Base-by-base conservation (phyloP, 1,140 invertebrate genomes). In the Pentalonia nigronervosa region DNA sequence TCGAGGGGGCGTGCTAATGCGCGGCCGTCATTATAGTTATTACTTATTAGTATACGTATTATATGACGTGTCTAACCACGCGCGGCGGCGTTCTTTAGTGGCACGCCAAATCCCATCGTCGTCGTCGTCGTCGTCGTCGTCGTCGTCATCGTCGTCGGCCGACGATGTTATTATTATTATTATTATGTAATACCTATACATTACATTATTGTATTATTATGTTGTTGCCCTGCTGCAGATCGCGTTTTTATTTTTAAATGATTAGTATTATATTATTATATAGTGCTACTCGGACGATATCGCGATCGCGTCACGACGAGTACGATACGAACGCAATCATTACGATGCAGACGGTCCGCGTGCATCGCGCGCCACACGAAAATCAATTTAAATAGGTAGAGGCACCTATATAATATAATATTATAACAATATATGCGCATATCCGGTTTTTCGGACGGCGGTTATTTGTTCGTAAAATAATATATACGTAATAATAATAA, bases 1-100 rank as follows among this genome's bases (percentile, higher is more conserved):
- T 88, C n/a, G 87, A n/a, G 41, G 30, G 60, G 89, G 89, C 89
- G 89, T 90, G 89, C 30, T 90, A 90, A 90, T 90, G 36, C 56
- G 36, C 56, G 89, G 2, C 56, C 56, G 56, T 90, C 89, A 90
- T 90, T 90, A 90, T 60, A 41, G 50, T 60, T 4, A 60, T 60
- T 56, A 48, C n/a, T n/a, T n/a, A 41, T 41, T 41, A 41, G 41
- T 41, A 41, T 41, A 41, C 4, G 4, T 4, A 41, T 41, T 41
- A 25, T 88, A n/a, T 87, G n/a, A 56, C 30, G 89, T 90, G 89
- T 90, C 30, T 90, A n/a, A 76, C 60, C 41, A 67, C 53, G 67
- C 86, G 86, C 47, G 56, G 89, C 89, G 89, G 53, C 36, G 23
- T 25, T 67, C 23, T 90, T 90, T 67, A 90, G 41, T 21, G 87